Conservation (phyloP, 1,140 invertebrate genomes). For the Cydia strobilella region DNA sequence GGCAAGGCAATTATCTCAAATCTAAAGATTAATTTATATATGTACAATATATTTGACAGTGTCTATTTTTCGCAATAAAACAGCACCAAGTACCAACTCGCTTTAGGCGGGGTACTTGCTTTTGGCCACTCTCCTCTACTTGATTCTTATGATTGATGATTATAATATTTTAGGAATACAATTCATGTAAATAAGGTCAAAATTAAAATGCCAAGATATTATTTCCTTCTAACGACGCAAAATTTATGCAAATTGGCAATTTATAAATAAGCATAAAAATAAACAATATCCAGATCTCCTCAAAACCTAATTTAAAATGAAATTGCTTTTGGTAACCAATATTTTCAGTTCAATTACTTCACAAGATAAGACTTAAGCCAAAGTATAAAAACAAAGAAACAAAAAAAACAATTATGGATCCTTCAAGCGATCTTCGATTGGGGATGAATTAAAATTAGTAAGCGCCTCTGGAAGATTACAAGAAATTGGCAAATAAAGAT, state of each 20-base stretch:
- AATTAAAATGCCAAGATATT: not conserved
- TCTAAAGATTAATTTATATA: no score
- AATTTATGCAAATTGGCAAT: not conserved
- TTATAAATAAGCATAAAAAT: not conserved
- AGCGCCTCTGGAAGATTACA: slow-evolving; percentile 7
- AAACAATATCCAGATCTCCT: not conserved
- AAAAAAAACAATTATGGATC: slow-evolving; percentile 16
- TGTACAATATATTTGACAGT: no score
- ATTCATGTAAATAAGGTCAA: no score
- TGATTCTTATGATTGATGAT: no score
- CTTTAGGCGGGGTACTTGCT: no score
- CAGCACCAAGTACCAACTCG: no score
- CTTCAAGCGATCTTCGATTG: slow-evolving; percentile 17
- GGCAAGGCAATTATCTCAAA: no score
- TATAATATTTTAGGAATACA: not conserved
- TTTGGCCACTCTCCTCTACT: no score
- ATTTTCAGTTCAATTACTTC: slow-evolving; percentile 1
- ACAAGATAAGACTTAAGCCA: not conserved
- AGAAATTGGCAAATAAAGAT: slow-evolving; percentile 14
- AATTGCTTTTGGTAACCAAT: slow-evolving; percentile 1
- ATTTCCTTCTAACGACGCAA: not conserved
- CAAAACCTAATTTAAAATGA: slow-evolving; percentile 1
- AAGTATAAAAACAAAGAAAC: slow-evolving; percentile 20
- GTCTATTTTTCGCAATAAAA: no score
- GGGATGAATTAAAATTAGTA: not conserved